Evolutionary conservation across 1,140 invertebrate species (phyloP).

Genomic region (Drosophila lowei): DNA sequence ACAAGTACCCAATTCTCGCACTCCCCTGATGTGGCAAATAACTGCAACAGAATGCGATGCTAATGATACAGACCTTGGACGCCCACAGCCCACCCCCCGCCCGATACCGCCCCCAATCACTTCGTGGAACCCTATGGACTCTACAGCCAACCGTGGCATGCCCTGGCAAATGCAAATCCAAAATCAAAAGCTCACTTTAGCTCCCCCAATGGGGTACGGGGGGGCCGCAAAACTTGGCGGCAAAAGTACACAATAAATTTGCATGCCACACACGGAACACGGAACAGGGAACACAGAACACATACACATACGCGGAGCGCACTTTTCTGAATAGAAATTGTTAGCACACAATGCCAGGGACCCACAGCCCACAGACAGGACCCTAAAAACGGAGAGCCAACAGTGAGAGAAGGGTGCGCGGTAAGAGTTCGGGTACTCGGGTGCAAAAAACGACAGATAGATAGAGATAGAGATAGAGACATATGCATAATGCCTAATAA

Average conservation of each 20-base stretch:
- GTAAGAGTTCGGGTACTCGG: not conserved
- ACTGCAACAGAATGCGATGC: conserved; percentile 53
- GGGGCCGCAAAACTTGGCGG: conserved; percentile 59
- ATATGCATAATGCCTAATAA: conserved; percentile 79
- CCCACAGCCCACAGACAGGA: conserved; percentile 9
- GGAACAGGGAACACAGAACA: conserved; percentile 9
- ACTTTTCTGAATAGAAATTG: conserved; percentile 78
- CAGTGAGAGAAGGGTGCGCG: not conserved
- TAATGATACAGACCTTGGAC: conserved; percentile 73
- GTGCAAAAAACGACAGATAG: not conserved
- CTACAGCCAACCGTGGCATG: not conserved
- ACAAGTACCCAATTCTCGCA: too few species aligned
- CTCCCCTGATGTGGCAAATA: too few species aligned
- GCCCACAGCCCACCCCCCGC: conserved; percentile 40
- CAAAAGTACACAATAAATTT: conserved; percentile 79
- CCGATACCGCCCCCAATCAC: too few species aligned
- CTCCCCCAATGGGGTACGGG: conserved; percentile 2
- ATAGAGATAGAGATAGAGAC: not conserved
- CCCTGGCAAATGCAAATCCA: conserved; percentile 69
- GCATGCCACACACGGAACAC: conserved; percentile 58
- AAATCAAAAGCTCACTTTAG: conserved; percentile 66
- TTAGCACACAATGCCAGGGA: conserved; percentile 65
- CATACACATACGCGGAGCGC: conserved; percentile 7
- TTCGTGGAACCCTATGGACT: too few species aligned
- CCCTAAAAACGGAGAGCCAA: not conserved